These are phyloP conservation scores for Zaprionus vittiger DNA, from an alignment of 1,140 invertebrate species.

Conservation along the genomic window DNA sequence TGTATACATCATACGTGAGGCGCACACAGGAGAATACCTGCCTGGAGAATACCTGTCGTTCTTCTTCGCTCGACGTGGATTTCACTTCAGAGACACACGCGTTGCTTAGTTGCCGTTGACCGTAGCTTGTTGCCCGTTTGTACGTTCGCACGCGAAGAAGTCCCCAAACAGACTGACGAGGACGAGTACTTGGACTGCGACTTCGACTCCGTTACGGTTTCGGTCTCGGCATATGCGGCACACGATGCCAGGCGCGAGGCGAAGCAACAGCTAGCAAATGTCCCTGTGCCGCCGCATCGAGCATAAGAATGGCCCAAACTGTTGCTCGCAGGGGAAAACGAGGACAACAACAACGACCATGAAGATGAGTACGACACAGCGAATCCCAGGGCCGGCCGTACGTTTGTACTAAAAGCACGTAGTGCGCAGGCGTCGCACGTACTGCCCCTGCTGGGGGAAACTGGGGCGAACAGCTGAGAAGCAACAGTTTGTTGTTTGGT, in stretches of 20 bases:
- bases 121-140: slow-evolving; percentile 19
- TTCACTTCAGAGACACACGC: slow-evolving; percentile 28
- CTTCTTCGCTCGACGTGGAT: slow-evolving; percentile 22
- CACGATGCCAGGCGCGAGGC: slow-evolving; percentile 36
- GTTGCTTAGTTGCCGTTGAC: slow-evolving; percentile 17
- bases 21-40: slow-evolving; percentile 25
- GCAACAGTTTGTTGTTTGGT: slow-evolving; percentile 74
- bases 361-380: not conserved
- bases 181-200: slow-evolving; percentile 12
- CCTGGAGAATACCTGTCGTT: slow-evolving; percentile 37
- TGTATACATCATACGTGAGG: slow-evolving; percentile 43
- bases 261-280: slow-evolving; percentile 76
- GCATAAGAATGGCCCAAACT: slow-evolving; percentile 72
- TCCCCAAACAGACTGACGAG: slow-evolving; percentile 75
- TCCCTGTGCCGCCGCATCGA: slow-evolving; percentile 43
- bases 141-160: slow-evolving; percentile 76
- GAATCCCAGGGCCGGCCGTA: slow-evolving; percentile 38
- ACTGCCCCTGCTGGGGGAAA: slow-evolving; percentile 30
- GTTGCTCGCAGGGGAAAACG: slow-evolving; percentile 67
- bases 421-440: slow-evolving; percentile 44
- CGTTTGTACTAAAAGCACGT: slow-evolving; percentile 45
- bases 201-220: slow-evolving; percentile 27
- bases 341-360: not conserved
- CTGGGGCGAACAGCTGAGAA: slow-evolving; percentile 68
- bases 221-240: slow-evolving; percentile 30